A percentile compares a stretch with the other conserved stretches of the same genome.
phyloP scores from a whole-genome alignment of 2,888 invertebrate genomes.

The Caenorhabditis sp. region DNA sequence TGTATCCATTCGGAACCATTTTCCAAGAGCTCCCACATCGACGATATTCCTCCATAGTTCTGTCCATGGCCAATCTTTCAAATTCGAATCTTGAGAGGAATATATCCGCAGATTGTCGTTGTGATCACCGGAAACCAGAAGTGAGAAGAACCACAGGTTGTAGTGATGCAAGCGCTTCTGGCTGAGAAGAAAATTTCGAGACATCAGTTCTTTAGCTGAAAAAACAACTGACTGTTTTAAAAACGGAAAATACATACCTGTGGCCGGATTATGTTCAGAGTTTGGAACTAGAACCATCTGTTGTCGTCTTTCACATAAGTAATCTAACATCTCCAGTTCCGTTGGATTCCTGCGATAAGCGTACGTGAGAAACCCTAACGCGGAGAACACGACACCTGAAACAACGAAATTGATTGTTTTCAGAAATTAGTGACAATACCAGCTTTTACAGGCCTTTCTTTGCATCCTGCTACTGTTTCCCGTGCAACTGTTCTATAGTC shows the following conservation, averaged over 20 bases:
- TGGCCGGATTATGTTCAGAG: slow-evolving; percentile 73
- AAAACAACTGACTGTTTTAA: background rate
- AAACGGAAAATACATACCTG: slow-evolving; percentile 59
- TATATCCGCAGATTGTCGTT: slow-evolving; percentile 74
- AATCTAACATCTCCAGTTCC: slow-evolving; percentile 71
- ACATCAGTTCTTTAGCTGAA: slow-evolving; percentile 37
- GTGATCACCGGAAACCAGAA: slow-evolving; percentile 72
- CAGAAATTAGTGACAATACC: slow-evolving; percentile 17
- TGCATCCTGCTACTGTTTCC: slow-evolving; percentile 69
- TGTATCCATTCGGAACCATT: slow-evolving; percentile 73
- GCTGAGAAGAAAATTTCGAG: slow-evolving; percentile 47
- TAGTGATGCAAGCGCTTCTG: slow-evolving; percentile 76
- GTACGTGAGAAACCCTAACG: slow-evolving; percentile 70
- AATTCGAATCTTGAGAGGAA: slow-evolving; percentile 73
- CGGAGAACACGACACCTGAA: slow-evolving; percentile 57
- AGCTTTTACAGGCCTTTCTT: slow-evolving; percentile 71
- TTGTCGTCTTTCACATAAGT: slow-evolving; percentile 73
- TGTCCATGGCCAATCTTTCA: slow-evolving; percentile 75
- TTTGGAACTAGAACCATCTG: slow-evolving; percentile 76
- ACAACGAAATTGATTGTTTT: background rate
- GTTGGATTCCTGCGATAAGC: slow-evolving; percentile 76
- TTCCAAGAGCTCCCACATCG: slow-evolving; percentile 78
- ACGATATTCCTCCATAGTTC: slow-evolving; percentile 76
- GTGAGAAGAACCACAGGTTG: slow-evolving; percentile 78
- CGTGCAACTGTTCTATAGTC: slow-evolving; percentile 75